Evolutionary conservation across 2,113 vertebrate species (phyloP).

Genomic region (Tragelaphus buxtoni): DNA sequence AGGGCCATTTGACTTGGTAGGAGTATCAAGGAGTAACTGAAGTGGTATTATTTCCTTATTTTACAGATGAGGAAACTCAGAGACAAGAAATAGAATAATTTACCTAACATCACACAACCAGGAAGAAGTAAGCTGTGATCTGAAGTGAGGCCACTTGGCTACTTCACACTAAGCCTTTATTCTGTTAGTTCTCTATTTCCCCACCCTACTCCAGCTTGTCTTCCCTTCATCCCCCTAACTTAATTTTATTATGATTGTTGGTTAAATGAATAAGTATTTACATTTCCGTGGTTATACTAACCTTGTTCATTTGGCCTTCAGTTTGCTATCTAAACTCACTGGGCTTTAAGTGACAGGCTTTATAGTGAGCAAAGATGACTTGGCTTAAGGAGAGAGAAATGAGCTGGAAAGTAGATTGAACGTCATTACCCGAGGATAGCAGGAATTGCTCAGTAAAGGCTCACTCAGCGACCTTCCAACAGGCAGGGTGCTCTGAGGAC

Average conservation of each 20-base stretch:
- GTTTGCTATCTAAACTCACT: background rate
- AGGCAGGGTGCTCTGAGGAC: background rate
- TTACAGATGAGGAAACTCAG: background rate
- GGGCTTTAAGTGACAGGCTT: background rate
- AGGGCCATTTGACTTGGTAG: background rate
- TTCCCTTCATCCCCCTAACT: background rate
- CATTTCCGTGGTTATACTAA: background rate
- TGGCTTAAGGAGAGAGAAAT: background rate
- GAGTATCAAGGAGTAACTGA: background rate
- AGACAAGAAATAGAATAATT: background rate
- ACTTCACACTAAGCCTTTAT: background rate
- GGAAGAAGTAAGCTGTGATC: background rate
- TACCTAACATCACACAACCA: background rate
- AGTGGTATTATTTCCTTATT: background rate
- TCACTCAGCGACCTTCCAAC: background rate
- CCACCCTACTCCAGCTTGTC: background rate
- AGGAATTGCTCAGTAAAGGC: background rate
- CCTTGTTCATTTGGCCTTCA: background rate
- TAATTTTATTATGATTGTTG: background rate
- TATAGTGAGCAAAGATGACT: background rate
- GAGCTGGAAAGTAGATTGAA: background rate
- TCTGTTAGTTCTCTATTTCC: background rate
- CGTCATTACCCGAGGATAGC: background rate
- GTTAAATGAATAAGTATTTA: background rate
- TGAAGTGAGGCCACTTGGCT: background rate